Base-by-base conservation (phyloP, 2,888 invertebrate genomes). In the Latheticus oryzae region DNA sequence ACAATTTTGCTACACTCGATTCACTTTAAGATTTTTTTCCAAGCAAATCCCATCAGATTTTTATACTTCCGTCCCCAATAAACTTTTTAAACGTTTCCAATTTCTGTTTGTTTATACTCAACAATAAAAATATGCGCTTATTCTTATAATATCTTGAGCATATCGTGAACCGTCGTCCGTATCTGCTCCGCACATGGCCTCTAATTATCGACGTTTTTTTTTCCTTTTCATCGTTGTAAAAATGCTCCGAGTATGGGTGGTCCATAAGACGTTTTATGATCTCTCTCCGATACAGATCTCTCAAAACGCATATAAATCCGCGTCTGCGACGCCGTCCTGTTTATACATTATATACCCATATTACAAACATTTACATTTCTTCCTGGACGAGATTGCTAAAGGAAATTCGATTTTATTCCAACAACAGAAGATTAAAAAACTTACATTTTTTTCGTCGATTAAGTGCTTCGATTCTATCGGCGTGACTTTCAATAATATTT, bases 201-300 rank as follows among this genome's bases (percentile, higher is more conserved):
- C 66, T 71, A 70, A 71, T 71, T 69, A 72, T 69, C 66, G 68
- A 65, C 67, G 66, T 68, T 70, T 71, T 57, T 50, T 38, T 40
- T 19, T n/a, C n/a, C n/a, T n/a, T n/a, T 55, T 53, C 35, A 50
- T 47, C 37, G 48, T 37, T 40, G 47, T 58, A 58, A 58, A 58
- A 58, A 58, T 58, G 55, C 45, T 57, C n/a, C 26, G 26, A 43
- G 50, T 43, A 45, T 57, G 58, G 58, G 58, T 58, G 58, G 58
- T 58, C 58, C 48, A 48, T 56, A 48, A 53, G 56, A 37, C 58
- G 52, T 58, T 58, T 58, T 58, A 58, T 58, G 58, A 58, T 58
- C 58, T 52, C n/a, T n/a, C 58, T 58, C 58, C 58, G 52, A 58
- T 58, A 58, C 52, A 58, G 58, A 58, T 58, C 58, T 50, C 45